phyloP scores from a whole-genome alignment of 2,888 invertebrate genomes.

The Melolontha melolontha region DNA sequence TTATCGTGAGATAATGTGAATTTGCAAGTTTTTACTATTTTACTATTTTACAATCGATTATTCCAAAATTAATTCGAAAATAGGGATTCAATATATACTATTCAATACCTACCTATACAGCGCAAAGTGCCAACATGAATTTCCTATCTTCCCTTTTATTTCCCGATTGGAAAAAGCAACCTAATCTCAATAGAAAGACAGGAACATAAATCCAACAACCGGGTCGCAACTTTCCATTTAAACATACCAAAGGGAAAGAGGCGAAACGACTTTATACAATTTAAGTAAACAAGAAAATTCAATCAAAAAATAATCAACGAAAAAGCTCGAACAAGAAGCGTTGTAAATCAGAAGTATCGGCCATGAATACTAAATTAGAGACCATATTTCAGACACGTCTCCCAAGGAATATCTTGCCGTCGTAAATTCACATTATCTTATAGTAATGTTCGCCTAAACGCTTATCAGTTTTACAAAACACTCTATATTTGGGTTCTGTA shows the following conservation, averaged over 20 bases:
- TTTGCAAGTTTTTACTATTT: too few species aligned
- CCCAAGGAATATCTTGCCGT: constrained; percentile 40
- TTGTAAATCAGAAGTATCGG: constrained; percentile 55
- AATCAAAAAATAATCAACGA: constrained; percentile 55
- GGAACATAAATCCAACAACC: constrained; percentile 20
- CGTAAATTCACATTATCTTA: constrained; percentile 55
- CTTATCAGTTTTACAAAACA: constrained; percentile 48
- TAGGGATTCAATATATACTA: too few species aligned
- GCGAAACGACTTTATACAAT: constrained; percentile 39
- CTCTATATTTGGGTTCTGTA: too few species aligned
- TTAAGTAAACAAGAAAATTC: constrained; percentile 45
- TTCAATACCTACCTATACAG: too few species aligned
- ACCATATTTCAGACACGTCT: constrained; percentile 53
- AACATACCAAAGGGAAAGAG: neutral
- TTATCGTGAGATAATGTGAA: too few species aligned
- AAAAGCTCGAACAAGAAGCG: constrained; percentile 49
- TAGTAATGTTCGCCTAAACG: constrained; percentile 50
- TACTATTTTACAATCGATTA: too few species aligned
- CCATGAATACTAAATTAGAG: constrained; percentile 58
- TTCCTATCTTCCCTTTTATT: constrained; percentile 30
- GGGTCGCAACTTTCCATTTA: constrained; percentile 19
- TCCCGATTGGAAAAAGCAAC: constrained; percentile 25
- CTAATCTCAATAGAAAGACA: constrained; percentile 34
- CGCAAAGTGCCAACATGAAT: too few species aligned
- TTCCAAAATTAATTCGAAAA: too few species aligned